These are phyloP conservation scores for Metalampra italica DNA, from an alignment of 2,888 invertebrate genomes.

Conservation along the genomic window DNA sequence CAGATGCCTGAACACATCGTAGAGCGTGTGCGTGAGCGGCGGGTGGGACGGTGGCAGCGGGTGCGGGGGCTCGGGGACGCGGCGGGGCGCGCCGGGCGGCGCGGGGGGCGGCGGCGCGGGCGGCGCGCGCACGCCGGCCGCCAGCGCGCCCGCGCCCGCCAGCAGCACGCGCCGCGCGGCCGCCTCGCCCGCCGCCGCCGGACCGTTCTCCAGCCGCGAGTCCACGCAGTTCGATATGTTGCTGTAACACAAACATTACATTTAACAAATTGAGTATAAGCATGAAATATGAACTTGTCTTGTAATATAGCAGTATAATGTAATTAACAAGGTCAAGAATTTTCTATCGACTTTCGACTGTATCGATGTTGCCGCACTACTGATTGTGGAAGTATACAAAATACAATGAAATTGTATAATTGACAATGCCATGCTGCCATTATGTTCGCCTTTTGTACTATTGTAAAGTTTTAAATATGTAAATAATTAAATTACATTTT, in stretches of 20 bases:
- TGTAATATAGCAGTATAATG: too few relatives aligned
- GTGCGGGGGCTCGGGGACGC: slow-evolving; percentile 27
- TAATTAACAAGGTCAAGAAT: too few relatives aligned
- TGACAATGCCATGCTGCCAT: too few relatives aligned
- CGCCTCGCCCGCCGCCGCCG: slow-evolving; percentile 87
- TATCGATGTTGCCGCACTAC: too few relatives aligned
- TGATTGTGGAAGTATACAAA: too few relatives aligned
- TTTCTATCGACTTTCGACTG: too few relatives aligned
- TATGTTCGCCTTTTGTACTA: too few relatives aligned
- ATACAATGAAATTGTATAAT: too few relatives aligned
- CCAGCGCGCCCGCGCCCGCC: slow-evolving; percentile 80
- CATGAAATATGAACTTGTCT: too few relatives aligned
- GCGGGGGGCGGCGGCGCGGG: slow-evolving; percentile 42
- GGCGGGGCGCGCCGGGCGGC: slow-evolving; percentile 26
- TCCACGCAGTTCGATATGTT: slow-evolving; percentile 65
- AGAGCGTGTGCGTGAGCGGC: slow-evolving; percentile 60
- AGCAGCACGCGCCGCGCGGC: slow-evolving; percentile 84
- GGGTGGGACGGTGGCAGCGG: slow-evolving; percentile 36
- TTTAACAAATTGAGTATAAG: too few relatives aligned
- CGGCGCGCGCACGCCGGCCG: slow-evolving; percentile 46
- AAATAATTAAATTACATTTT: too few relatives aligned
- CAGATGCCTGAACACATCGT: slow-evolving; percentile 71
- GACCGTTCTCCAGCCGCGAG: slow-evolving; percentile 86
- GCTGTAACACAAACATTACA: slow-evolving; percentile 18
- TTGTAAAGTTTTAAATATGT: too few relatives aligned